These are phyloP conservation scores for Caradrina clavipalpis DNA, from an alignment of 2,888 invertebrate species.

Conservation along the genomic window DNA sequence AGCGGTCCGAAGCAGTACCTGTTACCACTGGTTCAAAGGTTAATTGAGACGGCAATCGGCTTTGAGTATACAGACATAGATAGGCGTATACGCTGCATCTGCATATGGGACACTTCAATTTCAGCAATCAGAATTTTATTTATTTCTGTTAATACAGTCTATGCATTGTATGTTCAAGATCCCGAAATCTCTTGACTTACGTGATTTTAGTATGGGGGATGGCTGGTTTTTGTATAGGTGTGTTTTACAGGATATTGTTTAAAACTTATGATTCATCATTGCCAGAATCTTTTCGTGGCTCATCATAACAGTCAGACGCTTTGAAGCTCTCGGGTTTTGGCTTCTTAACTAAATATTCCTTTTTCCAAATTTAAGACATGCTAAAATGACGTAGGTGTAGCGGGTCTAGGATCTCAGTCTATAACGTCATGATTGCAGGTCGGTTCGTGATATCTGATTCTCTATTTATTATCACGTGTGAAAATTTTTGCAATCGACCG, in stretches of 20 bases:
- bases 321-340: background rate
- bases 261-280: background rate
- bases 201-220: background rate
- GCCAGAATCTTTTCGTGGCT: background rate
- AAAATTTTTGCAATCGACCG: constrained; percentile 79
- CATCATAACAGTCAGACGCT: background rate
- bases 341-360: background rate
- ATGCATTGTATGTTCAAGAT: background rate
- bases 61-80: background rate
- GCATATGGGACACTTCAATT: constrained; percentile 29
- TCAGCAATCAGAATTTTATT: constrained; percentile 41
- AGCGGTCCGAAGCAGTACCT: background rate
- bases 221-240: background rate
- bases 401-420: background rate
- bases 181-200: background rate
- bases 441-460: constrained; percentile 54
- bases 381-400: background rate
- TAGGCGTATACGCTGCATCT: background rate
- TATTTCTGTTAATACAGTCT: background rate
- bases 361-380: background rate
- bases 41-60: background rate
- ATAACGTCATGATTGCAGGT: constrained; percentile 45
- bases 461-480: constrained; percentile 77
- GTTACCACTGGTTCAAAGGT: background rate
- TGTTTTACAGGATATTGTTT: too few relatives aligned